phyloP scores from a whole-genome alignment of 2,113 vertebrate species.

The Orientallactaga bullata region DNA sequence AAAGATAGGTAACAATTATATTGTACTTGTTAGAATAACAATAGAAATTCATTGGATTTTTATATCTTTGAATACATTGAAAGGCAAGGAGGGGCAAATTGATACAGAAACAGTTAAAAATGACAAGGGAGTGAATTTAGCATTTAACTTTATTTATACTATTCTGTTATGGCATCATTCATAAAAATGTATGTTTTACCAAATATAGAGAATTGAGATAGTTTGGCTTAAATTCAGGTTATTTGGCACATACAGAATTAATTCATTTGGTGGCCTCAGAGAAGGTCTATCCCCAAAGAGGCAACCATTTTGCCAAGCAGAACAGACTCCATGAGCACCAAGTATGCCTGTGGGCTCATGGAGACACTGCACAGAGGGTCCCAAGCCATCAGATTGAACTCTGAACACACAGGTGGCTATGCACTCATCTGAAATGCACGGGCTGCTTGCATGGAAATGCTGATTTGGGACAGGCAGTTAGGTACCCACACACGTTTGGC shows the following conservation, averaged over 20 bases:
- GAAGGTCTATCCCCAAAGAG: background rate
- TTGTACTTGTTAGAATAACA: background rate
- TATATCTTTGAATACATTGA: background rate
- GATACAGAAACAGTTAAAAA: background rate
- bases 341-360: background rate
- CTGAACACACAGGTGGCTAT: accelerated
- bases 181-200: background rate
- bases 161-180: background rate
- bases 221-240: background rate
- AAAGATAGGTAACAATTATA: background rate
- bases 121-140: no score
- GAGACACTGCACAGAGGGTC: no score
- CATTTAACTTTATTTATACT: background rate
- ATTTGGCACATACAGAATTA: background rate
- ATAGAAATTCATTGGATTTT: background rate
- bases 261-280: background rate
- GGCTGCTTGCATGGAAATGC: background rate
- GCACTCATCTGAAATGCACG: accelerated
- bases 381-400: accelerated
- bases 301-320: background rate
- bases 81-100: background rate
- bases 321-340: background rate
- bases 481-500: background rate
- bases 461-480: background rate
- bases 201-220: background rate